phyloP scores from a whole-genome alignment of 2,797 vertebrate species.

The Odontamblyopus rebecca region DNA sequence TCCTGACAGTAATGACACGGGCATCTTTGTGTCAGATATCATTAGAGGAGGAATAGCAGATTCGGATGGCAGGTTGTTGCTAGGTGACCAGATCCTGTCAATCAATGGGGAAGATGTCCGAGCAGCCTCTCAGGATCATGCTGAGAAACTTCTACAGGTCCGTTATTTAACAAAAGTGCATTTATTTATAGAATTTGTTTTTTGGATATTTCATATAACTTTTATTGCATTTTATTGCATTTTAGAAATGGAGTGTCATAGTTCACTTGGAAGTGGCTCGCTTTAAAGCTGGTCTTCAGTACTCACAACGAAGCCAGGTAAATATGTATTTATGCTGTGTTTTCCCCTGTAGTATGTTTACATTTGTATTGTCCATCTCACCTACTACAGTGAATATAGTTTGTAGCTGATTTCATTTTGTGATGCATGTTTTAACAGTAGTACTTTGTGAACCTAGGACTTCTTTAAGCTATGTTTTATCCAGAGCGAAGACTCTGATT shows the following conservation, averaged over 20 bases:
- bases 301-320: conserved; percentile 88
- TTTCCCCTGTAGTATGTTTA: not conserved
- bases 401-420: conserved; percentile 1
- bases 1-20: conserved; percentile 86
- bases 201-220: not conserved
- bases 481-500: conserved; percentile 72
- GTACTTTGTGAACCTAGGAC: conserved; percentile 65
- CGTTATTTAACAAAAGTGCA: not conserved
- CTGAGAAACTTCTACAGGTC: conserved; percentile 88
- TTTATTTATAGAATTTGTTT: not conserved
- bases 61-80: conserved; percentile 86
- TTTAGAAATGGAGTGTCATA: conserved; percentile 83
- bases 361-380: not conserved
- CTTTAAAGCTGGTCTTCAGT: conserved; percentile 86
- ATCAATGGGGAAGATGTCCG: conserved; percentile 91
- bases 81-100: conserved; percentile 92
- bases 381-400: not conserved
- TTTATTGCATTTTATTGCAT: conserved; percentile 2
- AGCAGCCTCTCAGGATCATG: conserved; percentile 85
- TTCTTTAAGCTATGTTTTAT: conserved; percentile 77
- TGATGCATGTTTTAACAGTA: conserved; percentile 50
- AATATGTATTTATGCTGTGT: not conserved
- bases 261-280: conserved; percentile 90
- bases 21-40: conserved; percentile 95
- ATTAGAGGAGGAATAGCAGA: conserved; percentile 88